Base-by-base conservation (phyloP, 2,797 vertebrate genomes). In the Toxotes lorentzi region DNA sequence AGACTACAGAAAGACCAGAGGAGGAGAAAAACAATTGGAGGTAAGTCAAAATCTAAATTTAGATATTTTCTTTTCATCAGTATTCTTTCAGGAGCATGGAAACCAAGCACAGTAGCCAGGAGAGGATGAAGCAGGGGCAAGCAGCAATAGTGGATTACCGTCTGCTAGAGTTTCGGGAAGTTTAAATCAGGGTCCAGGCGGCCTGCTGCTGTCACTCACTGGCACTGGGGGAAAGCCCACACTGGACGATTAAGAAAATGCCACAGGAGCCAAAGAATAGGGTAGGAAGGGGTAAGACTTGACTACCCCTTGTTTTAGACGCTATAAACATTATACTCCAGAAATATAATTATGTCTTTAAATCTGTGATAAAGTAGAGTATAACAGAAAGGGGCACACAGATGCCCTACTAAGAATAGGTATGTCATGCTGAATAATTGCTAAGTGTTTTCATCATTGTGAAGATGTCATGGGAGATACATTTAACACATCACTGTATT, bases 201-300 rank as follows among this genome's bases (percentile, higher is more conserved):
- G 82, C 89, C 94, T 96, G 95, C 91, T 93, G 90, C 95, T 96
- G 95, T 96, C 95, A 94, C 72, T 96, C 95, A 95, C 21, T 69
- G 51, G 63, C 27, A 54, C 68, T 60, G 71, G 81, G 89, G 89
- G 86, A 75, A 90, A 90, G 83, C 85, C 88, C 90, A 66, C 65
- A 60, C 35, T 56, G 61, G 35, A 63, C 83, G 73, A 79, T 56
- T 24, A 48, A 76, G 70, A 51, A 87, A 86, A 87, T 61, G 82
- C 59, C 61, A 76, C 4, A 10, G 62, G 69, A 62, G 81, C 76
- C 62, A 66, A 81, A 82, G 79, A 83, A 84, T 80, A 68, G 11
- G 24, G 14, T 50, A 38, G 43, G 41, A 63, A 57, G 17, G 21
- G 41, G 17, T 59, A 17, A 43, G n/a, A 73, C 34, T 35, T 35